Conservation (phyloP, 1,140 invertebrate species). For the Odontomachus brunneus region DNA sequence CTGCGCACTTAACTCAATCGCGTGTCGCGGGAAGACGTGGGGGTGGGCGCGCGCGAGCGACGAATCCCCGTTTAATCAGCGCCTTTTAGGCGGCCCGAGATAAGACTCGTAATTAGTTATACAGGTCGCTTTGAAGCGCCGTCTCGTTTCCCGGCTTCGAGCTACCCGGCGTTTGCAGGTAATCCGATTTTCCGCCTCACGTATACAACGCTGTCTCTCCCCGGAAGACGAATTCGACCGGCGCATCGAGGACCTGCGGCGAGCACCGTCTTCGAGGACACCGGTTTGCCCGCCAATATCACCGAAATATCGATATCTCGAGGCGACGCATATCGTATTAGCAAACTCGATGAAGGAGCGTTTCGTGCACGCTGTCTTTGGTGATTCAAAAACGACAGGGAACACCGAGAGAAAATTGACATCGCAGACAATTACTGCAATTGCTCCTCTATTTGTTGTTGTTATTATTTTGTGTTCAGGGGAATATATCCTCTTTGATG, state of each 20-base stretch:
- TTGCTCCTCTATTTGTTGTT: too few relatives aligned
- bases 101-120: slow-evolving; percentile 73
- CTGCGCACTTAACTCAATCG: slow-evolving; percentile 46
- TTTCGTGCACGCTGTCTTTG: not conserved
- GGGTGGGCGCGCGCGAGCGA: slow-evolving; percentile 12
- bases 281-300: not conserved
- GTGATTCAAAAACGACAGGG: not conserved
- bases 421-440: too few relatives aligned
- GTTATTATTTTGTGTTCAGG: too few relatives aligned
- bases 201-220: slow-evolving; percentile 53
- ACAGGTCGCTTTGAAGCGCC: slow-evolving; percentile 65
- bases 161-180: slow-evolving; percentile 53
- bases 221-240: slow-evolving; percentile 46
- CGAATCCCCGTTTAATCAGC: slow-evolving; percentile 72
- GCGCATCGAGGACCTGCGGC: slow-evolving; percentile 38
- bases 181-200: slow-evolving; percentile 70
- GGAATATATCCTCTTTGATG: too few relatives aligned
- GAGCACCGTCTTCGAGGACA: slow-evolving; percentile 31
- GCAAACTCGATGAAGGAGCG: not conserved
- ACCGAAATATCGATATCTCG: slow-evolving; percentile 47
- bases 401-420: too few relatives aligned
- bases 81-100: slow-evolving; percentile 62
- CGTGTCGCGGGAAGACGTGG: too few relatives aligned
- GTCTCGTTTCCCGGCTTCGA: slow-evolving; percentile 37
- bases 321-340: slow-evolving; percentile 2